Base-by-base conservation (phyloP, 2,888 invertebrate species). In the Scaptomyza reducta region DNA sequence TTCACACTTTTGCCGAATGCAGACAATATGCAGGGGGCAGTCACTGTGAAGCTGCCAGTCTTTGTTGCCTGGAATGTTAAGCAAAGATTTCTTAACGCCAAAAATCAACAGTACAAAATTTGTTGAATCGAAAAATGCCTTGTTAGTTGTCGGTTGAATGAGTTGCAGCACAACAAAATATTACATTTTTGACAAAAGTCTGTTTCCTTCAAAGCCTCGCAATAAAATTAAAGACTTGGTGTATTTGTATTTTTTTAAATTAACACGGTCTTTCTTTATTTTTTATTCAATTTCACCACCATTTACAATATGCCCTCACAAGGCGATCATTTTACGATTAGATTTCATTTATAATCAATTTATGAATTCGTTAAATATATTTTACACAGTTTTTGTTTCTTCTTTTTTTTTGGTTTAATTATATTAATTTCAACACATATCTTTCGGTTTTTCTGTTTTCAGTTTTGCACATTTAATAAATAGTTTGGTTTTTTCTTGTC, bases 291-390 rank as follows among this genome's bases (percentile, higher is more conserved):
- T 71, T 74, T 83, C 81, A 84, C 84, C 77, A 77, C 74, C 85
- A 85, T 85, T 85, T 79, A 82, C 79, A 83, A 77, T 80, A 73
- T 56, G 86, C 70, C 82, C 69, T 69, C 70, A 76, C 65, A 64
- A 78, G 81, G 78, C 75, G 42, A 25, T 53, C 65, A 51, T 61
- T 74, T 74, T 64, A 69, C 69, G 57, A 54, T 38, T 64, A 66
- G 65, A 63, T 58, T 53, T 68, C 35, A 57, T 65, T 65, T 70
- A 60, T 57, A 68, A 44, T 77, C 68, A 62, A 59, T 79, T 66
- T 56, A 53, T 67, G 44, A 53, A 67, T 69, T 78, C 64, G 50
- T 64, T 80, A 68, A 70, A 74, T 74, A 78, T 80, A 86, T 85
- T 85, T 85, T 85, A 82, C 82, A 80, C 71, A 73, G 57, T 64